These are phyloP conservation scores for Xyrichtys novacula DNA, from an alignment of 2,797 vertebrate genomes.

Conservation along the genomic window DNA sequence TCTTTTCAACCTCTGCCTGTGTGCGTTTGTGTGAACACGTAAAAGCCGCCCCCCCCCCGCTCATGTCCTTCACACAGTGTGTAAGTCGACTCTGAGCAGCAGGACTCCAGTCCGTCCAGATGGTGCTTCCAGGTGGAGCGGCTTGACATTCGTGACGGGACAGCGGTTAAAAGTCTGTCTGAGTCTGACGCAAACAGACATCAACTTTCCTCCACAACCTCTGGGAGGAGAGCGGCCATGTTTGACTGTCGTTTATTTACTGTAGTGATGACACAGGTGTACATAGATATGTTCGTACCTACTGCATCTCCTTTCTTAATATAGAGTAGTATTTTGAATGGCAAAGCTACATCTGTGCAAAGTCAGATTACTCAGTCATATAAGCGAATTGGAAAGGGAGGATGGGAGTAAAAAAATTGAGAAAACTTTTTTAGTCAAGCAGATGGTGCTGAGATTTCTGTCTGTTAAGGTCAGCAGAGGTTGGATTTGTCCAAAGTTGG, in stretches of 20 bases:
- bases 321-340: no score
- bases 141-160: slow-evolving; percentile 44
- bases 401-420: no score
- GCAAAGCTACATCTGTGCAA: no score
- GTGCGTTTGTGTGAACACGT: no score
- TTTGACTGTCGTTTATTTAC: not conserved
- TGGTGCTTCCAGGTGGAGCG: slow-evolving; percentile 67
- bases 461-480: no score
- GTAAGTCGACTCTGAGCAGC: slow-evolving; percentile 49
- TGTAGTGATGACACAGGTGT: not conserved
- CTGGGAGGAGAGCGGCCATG: slow-evolving; percentile 1
- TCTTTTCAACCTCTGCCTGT: not conserved
- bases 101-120: slow-evolving; percentile 47
- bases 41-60: no score
- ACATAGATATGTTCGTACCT: not conserved
- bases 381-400: no score
- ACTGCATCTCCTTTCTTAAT: slow-evolving; percentile 14
- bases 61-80: slow-evolving; percentile 47
- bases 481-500: no score
- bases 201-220: slow-evolving; percentile 14
- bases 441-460: no score
- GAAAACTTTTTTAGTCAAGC: no score
- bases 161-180: slow-evolving; percentile 50
- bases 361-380: no score
- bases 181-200: slow-evolving; percentile 39